Evolutionary conservation across 2,888 invertebrate species (phyloP).

Genomic region (Papilio protenor): DNA sequence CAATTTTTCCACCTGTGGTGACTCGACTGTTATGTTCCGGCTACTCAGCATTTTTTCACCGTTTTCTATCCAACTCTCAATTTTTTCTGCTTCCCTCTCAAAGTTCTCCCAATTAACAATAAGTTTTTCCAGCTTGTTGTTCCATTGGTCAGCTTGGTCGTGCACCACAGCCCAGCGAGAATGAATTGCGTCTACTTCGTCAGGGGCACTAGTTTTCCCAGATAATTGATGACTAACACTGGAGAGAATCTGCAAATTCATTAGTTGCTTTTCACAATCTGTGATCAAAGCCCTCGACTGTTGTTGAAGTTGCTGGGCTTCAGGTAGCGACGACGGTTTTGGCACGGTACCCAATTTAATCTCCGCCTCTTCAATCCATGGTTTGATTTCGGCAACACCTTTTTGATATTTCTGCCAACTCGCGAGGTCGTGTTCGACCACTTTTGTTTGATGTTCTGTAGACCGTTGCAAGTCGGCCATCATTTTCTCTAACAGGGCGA

Average conservation of each 20-base stretch:
- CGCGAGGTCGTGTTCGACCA: constrained; percentile 90
- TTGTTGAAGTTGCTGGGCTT: constrained; percentile 91
- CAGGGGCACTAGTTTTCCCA: constrained; percentile 90
- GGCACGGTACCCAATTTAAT: constrained; percentile 89
- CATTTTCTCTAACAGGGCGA: constrained; percentile 89
- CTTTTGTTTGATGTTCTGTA: constrained; percentile 90
- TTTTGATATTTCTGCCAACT: constrained; percentile 94
- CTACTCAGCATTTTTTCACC: constrained; percentile 86
- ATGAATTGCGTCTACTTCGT: constrained; percentile 93
- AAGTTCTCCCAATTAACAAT: constrained; percentile 92
- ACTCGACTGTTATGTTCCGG: constrained; percentile 85
- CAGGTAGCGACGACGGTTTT: constrained; percentile 90
- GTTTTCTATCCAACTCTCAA: constrained; percentile 90
- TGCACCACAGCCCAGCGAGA: constrained; percentile 94
- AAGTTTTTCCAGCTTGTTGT: constrained; percentile 90
- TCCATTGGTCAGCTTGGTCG: constrained; percentile 90
- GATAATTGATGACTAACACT: constrained; percentile 90
- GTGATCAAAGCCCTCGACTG: constrained; percentile 89
- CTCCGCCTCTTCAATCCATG: constrained; percentile 95
- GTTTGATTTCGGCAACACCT: constrained; percentile 91
- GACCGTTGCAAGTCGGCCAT: constrained; percentile 90
- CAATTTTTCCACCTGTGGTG: constrained; percentile 89
- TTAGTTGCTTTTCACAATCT: constrained; percentile 91
- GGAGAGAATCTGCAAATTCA: constrained; percentile 89
- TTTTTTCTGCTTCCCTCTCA: constrained; percentile 89